These are phyloP conservation scores for Trematocara zebra DNA, from an alignment of 2,113 vertebrate genomes.

Conservation along the genomic window DNA sequence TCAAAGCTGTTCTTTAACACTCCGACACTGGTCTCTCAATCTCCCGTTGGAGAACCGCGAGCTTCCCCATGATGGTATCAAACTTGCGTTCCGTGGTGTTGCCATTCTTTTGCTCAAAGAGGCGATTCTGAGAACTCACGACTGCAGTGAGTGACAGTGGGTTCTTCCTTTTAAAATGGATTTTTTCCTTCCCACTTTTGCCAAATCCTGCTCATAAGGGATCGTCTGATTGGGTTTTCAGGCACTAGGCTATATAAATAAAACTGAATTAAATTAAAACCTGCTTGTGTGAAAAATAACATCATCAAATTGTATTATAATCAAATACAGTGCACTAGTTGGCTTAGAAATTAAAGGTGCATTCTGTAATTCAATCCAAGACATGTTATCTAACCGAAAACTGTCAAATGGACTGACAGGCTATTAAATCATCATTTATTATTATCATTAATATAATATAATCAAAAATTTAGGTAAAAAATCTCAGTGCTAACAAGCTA, in stretches of 20 bases:
- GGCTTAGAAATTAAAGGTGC: not conserved
- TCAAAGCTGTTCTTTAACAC: no score
- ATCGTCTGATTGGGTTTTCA: not conserved
- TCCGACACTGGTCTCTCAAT: no score
- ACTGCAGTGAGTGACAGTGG: not conserved
- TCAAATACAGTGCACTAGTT: not conserved
- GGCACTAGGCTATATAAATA: not conserved
- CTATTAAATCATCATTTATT: not conserved
- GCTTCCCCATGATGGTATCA: no score
- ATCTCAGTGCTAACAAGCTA: not conserved
- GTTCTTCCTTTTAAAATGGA: not conserved
- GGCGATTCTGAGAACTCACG: no score
- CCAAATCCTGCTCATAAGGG: not conserved
- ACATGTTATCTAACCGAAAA: not conserved
- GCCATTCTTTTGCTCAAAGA: no score
- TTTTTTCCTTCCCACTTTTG: not conserved
- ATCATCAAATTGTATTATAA: no score
- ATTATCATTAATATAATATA: not conserved
- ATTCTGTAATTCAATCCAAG: not conserved
- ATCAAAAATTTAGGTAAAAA: not conserved
- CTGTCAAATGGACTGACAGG: not conserved
- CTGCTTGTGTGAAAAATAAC: not conserved
- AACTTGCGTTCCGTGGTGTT: no score
- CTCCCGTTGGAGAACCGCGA: no score
- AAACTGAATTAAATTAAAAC: not conserved